Evolutionary conservation across 2,113 vertebrate species (phyloP).

Genomic region (Microcebus lehilahytsara): DNA sequence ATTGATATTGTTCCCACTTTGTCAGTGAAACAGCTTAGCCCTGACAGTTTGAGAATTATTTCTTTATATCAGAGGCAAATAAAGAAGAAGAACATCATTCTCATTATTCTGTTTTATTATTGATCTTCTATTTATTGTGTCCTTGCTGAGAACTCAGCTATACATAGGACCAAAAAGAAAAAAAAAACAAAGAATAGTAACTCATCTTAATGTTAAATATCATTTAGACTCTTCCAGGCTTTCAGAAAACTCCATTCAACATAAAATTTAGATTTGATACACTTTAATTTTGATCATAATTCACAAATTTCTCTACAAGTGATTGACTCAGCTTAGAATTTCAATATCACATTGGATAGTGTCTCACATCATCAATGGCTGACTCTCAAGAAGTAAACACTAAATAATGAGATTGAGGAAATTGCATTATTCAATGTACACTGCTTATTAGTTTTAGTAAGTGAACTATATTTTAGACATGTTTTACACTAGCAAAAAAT

Average conservation of each 20-base stretch:
- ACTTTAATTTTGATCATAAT: background rate
- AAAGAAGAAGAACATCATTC: background rate
- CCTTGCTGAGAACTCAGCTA: background rate
- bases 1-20: background rate
- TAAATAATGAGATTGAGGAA: background rate
- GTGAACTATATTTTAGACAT: background rate
- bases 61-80: slow-evolving; percentile 1
- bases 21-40: background rate
- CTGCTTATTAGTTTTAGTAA: background rate
- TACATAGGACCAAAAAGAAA: background rate
- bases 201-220: background rate
- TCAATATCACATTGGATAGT: background rate
- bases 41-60: background rate
- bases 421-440: background rate
- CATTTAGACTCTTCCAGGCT: background rate
- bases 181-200: background rate
- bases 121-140: background rate
- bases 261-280: slow-evolving; percentile 25
- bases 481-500: background rate
- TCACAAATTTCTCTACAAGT: background rate
- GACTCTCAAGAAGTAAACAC: background rate
- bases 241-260: background rate
- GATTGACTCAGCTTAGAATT: background rate
- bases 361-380: background rate
- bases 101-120: background rate